Evolutionary conservation across 2,113 vertebrate species (phyloP), one percentile per base, ranked within the genome.

Genomic region (Rana temporaria): DNA sequence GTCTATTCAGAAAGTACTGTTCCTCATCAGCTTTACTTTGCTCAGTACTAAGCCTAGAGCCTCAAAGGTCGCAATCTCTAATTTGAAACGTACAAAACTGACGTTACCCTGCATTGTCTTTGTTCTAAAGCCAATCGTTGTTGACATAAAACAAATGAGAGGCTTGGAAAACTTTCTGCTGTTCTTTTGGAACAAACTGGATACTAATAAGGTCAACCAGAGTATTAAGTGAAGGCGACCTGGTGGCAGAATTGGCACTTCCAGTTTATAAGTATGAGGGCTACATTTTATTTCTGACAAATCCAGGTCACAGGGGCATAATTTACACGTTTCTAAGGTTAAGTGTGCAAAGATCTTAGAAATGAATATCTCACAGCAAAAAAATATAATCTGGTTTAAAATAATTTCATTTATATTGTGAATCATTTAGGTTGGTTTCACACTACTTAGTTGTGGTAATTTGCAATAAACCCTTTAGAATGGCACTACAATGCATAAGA

Each of bases 81-180:
- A 74, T 75, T 82, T 48, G 19, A 59, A 75, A 82, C 68, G 52
- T 32, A 67, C 71, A 75, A 75, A 75, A 75, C n/a, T 67, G 71
- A 82, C 71, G 62, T 71, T 15, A 59, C 12, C 14, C 70, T 59
- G 62, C 62, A 65, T 67, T 20, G 62, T 75, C 80, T 75, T 24
- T 66, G 62, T 60, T 48, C 59, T 48, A 82, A 73, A 82, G 48
- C 32, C 80, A 67, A 82, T 82, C 67, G 71, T 65, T 82, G 71
- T 82, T 82, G 80, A 82, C 80, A 82, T 75, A 75, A 82, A 82
- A 75, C 80, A 82, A 82, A 82, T 82, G 71, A 75, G 71, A 82
- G 72, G 62, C 64, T 67, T 42, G 62, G 22, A 68, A 74, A 75
- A 82, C 80, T 82, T 82, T 82, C 62, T 75, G 34, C 67, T 67